A percentile compares a stretch with the other conserved stretches of the same genome.
Conservation (phyloP, 64 coral and sea anemone genomes). For the Cladopsammia gracilis region DNA sequence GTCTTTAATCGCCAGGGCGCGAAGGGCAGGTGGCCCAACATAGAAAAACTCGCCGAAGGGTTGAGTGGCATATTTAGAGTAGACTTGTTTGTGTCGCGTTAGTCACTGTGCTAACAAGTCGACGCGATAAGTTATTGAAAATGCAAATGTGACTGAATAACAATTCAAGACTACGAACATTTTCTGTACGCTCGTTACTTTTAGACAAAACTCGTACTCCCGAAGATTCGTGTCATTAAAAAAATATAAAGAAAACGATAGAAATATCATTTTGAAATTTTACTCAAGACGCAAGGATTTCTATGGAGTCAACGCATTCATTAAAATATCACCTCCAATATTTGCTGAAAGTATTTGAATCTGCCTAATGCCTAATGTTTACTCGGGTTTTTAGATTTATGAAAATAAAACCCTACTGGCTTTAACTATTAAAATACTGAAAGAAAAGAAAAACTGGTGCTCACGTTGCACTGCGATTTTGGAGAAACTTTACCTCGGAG, state of each 20-base stretch:
- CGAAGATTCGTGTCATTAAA: no score
- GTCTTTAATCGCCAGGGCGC: background rate
- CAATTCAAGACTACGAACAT: no score
- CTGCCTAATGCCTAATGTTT: background rate
- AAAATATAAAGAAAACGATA: no score
- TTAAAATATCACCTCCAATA: background rate
- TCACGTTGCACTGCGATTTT: no score
- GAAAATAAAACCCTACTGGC: no score
- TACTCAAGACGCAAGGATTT: background rate
- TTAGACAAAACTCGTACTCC: no score
- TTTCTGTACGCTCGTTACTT: no score
- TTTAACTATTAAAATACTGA: no score
- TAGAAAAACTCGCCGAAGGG: background rate
- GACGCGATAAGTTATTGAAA: background rate
- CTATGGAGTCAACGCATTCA: background rate
- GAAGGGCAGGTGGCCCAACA: background rate
- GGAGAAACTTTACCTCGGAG: no score
- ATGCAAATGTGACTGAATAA: background rate
- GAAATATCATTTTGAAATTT: no score
- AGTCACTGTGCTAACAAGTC: background rate
- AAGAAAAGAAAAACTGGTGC: no score
- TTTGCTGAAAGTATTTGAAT: background rate
- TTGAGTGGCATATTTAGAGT: background rate
- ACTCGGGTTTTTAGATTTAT: no score
- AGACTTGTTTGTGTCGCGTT: background rate